These are phyloP conservation scores for Drosophila prosaltans DNA, from an alignment of 1,140 invertebrate species.

Conservation along the genomic window DNA sequence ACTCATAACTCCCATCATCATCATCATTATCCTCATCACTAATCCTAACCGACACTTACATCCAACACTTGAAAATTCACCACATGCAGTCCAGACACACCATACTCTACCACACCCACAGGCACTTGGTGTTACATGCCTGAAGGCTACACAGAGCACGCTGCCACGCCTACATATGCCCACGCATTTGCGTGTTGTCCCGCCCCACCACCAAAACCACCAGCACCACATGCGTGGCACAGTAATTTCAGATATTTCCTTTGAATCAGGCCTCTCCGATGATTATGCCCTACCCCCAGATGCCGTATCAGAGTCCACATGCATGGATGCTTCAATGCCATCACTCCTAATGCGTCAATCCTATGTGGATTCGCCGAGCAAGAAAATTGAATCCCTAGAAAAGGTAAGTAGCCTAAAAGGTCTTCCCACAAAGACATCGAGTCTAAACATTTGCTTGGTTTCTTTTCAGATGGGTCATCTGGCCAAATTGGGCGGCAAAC, in stretches of 20 bases:
- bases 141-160: conserved; percentile 53
- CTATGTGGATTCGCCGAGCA: conserved; percentile 87
- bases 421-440: no score
- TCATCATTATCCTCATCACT: conserved; percentile 19
- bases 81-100: conserved; percentile 40
- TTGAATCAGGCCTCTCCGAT: conserved; percentile 96
- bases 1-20: conserved; percentile 3
- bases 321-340: conserved; percentile 88
- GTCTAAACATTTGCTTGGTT: no score
- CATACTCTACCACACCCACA: conserved; percentile 43
- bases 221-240: conserved; percentile 76
- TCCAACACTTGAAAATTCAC: conserved; percentile 21
- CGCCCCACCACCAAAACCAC: conserved; percentile 30
- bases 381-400: conserved; percentile 91
- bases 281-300: conserved; percentile 98
- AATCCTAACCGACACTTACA: conserved; percentile 38
- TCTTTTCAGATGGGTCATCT: conserved; percentile 89
- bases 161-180: conserved; percentile 58
- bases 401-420: conserved; percentile 85
- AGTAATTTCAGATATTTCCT: conserved; percentile 91
- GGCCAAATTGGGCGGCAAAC: conserved; percentile 96
- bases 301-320: conserved; percentile 90
- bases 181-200: conserved; percentile 58
- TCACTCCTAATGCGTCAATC: conserved; percentile 87
- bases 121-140: conserved; percentile 36